Evolutionary conservation across 2,113 vertebrate species (phyloP).

Genomic region (Sturnira hondurensis): DNA sequence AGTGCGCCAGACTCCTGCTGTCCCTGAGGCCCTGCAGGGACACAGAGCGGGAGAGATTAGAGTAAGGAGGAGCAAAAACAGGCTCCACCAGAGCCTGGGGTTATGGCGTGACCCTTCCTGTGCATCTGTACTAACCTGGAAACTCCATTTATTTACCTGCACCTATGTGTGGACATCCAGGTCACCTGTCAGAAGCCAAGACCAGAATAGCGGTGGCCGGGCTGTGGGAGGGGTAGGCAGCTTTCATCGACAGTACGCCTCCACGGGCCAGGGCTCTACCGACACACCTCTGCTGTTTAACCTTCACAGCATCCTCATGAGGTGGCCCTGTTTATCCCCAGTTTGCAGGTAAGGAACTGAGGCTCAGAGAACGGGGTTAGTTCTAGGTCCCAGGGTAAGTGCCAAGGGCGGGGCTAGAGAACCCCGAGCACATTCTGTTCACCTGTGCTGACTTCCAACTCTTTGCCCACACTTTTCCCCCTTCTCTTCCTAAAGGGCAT

Average conservation of each 20-base stretch:
- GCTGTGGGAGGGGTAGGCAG: no score
- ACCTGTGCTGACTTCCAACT: neutral
- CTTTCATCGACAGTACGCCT: neutral
- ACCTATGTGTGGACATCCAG: neutral
- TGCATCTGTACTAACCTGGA: neutral
- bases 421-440: neutral
- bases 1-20: neutral
- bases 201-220: neutral
- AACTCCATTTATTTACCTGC: neutral
- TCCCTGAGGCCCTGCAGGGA: fast-evolving
- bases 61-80: neutral
- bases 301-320: neutral
- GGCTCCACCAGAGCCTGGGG: neutral
- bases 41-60: neutral
- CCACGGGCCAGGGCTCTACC: no score
- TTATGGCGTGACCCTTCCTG: neutral
- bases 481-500: neutral
- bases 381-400: neutral
- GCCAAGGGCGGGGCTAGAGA: neutral
- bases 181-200: neutral
- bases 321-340: neutral
- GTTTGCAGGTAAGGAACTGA: neutral
- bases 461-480: neutral
- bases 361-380: neutral
- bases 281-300: neutral